Conservation (phyloP, 2,797 vertebrate species). For the Phrynocephalus forsythii region DNA sequence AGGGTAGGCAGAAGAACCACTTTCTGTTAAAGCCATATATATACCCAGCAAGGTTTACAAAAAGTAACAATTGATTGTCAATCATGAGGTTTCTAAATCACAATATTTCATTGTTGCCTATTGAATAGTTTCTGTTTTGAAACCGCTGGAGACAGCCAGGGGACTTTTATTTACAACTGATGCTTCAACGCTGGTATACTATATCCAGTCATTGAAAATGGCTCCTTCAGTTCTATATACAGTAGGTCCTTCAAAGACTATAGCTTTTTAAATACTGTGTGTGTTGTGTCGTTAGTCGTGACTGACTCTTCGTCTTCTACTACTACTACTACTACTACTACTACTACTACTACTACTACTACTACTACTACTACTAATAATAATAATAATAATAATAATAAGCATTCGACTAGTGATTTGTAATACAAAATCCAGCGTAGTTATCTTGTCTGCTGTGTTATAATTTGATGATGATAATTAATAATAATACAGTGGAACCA, state of each 20-base stretch:
- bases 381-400: no score
- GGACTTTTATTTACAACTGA: background rate
- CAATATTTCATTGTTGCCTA: background rate
- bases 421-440: no score
- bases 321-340: no score
- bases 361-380: no score
- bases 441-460: no score
- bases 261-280: background rate
- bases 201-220: background rate
- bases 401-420: no score
- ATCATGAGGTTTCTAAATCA: background rate
- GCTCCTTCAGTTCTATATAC: background rate
- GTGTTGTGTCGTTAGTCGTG: no score
- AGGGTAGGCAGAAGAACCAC: slow-evolving; percentile 43
- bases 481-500: no score
- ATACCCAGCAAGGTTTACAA: background rate
- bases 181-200: background rate
- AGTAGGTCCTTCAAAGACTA: background rate
- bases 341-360: no score
- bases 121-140: background rate
- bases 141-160: background rate
- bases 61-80: background rate
- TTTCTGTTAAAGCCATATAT: background rate
- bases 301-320: no score
- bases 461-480: no score